phyloP scores from a whole-genome alignment of 30 jellyfish, hydroid and myxozoan species.

The Catostylus mosaicus region DNA sequence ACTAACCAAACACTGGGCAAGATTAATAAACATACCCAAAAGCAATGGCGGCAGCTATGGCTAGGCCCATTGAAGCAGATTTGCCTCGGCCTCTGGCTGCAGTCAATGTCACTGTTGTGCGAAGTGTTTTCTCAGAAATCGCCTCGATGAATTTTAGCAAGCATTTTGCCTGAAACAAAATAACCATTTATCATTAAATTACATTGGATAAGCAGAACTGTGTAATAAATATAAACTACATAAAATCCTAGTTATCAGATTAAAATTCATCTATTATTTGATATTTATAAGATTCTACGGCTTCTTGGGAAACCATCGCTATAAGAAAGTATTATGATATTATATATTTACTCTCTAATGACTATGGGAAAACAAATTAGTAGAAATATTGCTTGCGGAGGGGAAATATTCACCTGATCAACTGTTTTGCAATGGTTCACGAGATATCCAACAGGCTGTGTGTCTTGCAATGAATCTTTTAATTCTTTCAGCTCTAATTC shows the following conservation, averaged over 20 bases:
- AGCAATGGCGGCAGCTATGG: conserved; percentile 96
- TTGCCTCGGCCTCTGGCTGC: conserved; percentile 99
- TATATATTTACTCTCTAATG: no score
- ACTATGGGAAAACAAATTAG: neutral
- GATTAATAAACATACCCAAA: conserved; percentile 92
- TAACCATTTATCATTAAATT: no score
- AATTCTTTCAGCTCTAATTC: conserved; percentile 90
- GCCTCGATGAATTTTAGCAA: conserved; percentile 91
- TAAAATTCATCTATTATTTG: no score
- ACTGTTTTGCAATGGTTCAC: conserved; percentile 90
- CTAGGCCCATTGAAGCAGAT: conserved; percentile 97
- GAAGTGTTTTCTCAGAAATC: conserved; percentile 88
- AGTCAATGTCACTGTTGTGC: conserved; percentile 92
- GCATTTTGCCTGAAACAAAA: conserved; percentile 77
- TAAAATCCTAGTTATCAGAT: no score
- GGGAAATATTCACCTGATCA: conserved; percentile 75
- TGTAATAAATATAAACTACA: no score
- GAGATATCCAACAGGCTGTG: conserved; percentile 95
- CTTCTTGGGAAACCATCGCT: no score
- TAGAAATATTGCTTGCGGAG: neutral
- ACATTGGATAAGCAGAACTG: no score
- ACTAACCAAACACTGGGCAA: no score
- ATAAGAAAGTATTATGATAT: no score
- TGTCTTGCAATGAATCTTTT: conserved; percentile 91
- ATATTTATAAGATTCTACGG: no score